Base-by-base conservation (phyloP, 2,797 vertebrate genomes). In the Arrhamphus sclerolepis region DNA sequence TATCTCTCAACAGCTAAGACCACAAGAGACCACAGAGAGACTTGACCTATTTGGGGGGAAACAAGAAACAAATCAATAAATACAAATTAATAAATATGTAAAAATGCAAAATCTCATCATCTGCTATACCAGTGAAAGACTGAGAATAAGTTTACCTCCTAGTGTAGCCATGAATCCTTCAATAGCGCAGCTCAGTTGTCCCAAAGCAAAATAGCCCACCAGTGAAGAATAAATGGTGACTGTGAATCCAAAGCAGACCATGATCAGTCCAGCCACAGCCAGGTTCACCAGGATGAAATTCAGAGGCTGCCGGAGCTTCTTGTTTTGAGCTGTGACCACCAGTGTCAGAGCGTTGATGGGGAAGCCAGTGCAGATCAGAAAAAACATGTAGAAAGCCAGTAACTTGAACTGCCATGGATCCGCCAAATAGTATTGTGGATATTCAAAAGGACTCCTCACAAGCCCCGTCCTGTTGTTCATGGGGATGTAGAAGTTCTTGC, bases 281-380 rank as follows among this genome's bases (percentile, higher is more conserved):
- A 94, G 77, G 87, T 94, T 95, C 48, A 95, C 93, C 66, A 94
- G 75, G 81, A 95, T 93, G 60, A 90, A 95, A 79, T 94, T 94
- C 49, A 93, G 92, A 0, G 93, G 93, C 67, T 94, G 93, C 26
- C 89, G 84, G 14, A 94, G 92, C 79, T 94, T 94, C 90, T 95
- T 95, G 81, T 95, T 92, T 70, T 94, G 92, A 61, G 87, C 87
- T 0, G 84, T 84, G 40, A 84, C 93, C 31, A 93, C 2, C 77
- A 95, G 72, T 8, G 93, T 94, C 66, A 95, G 87, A 28, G 58
- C 73, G 19, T 94, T 95, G 91, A 94, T 92, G 67, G 93, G 93
- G n/a, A 90, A 69, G n/a, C 92, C 93, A 0, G 89, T 83, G 66
- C 70, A 66, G 70, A 95, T 86, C 65, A 95, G 89, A 70, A 93